Conservation (phyloP, 2,113 vertebrate genomes). For the Corythaixoides concolor region DNA sequence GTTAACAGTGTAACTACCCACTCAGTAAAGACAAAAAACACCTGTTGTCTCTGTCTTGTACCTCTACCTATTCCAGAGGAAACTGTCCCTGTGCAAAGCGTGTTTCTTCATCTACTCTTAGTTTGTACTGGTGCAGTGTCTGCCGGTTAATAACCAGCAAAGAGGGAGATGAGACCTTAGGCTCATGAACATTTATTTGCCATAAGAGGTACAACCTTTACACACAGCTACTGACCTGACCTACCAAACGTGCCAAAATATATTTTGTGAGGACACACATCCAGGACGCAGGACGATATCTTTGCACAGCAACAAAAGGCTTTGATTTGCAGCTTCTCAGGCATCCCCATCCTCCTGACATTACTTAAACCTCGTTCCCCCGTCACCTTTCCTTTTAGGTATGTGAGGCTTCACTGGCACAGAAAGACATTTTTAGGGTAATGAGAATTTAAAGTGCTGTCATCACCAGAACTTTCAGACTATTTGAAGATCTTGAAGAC, state of each 20-base stretch:
- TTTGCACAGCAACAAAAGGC: neutral
- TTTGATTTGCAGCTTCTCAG: neutral
- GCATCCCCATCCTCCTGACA: neutral
- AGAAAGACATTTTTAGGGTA: neutral
- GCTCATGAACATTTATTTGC: neutral
- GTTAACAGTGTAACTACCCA: neutral
- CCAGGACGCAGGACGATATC: rapidly evolving
- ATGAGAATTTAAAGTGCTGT: neutral
- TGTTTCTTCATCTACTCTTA: neutral
- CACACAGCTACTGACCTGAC: neutral
- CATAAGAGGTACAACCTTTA: neutral
- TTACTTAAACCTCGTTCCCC: neutral
- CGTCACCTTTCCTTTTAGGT: neutral
- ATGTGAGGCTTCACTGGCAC: neutral
- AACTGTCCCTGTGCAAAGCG: neutral
- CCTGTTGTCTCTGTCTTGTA: neutral
- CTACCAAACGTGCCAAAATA: neutral
- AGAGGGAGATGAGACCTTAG: neutral
- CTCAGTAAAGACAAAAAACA: neutral
- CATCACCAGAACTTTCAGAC: neutral
- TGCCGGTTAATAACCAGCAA: neutral
- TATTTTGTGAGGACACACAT: neutral
- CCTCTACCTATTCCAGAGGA: neutral
- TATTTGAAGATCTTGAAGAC: neutral
- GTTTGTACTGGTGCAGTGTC: neutral